phyloP scores from a whole-genome alignment of 2,113 vertebrate species.

The Vidua macroura region DNA sequence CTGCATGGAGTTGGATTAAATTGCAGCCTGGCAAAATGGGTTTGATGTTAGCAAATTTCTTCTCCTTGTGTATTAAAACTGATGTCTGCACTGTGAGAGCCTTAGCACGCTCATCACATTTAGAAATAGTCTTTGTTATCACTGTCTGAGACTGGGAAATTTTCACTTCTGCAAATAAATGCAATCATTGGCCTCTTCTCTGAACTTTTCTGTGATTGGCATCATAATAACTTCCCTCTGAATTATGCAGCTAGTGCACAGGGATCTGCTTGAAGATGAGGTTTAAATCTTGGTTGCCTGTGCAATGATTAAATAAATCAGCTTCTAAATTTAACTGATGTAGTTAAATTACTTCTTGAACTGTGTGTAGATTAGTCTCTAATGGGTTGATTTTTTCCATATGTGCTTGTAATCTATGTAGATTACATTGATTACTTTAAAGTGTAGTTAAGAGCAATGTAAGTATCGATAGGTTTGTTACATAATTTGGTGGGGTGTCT shows the following conservation, averaged over 20 bases:
- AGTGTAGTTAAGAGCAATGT: neutral
- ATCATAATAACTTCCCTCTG: neutral
- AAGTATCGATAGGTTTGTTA: neutral
- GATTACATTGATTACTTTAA: neutral
- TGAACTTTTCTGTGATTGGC: neutral
- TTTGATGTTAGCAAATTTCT: neutral
- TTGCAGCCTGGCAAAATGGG: neutral
- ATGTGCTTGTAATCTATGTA: neutral
- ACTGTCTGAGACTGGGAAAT: neutral
- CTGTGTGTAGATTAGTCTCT: slow-evolving; percentile 1
- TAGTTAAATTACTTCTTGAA: slow-evolving; percentile 26
- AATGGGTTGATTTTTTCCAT: neutral
- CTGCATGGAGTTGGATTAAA: neutral
- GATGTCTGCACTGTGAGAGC: neutral
- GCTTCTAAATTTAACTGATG: slow-evolving; percentile 51
- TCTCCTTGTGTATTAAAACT: neutral
- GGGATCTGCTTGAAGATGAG: slow-evolving; percentile 6
- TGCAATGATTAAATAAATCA: slow-evolving; percentile 23
- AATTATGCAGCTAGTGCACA: neutral
- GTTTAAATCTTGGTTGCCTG: slow-evolving; percentile 11
- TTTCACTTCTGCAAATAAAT: neutral
- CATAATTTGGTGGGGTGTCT: neutral
- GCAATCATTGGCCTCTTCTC: neutral
- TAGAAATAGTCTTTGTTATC: neutral
- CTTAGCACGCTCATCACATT: neutral